Base-by-base conservation (phyloP, 2,888 invertebrate species). In the Chloromyia formosa region DNA sequence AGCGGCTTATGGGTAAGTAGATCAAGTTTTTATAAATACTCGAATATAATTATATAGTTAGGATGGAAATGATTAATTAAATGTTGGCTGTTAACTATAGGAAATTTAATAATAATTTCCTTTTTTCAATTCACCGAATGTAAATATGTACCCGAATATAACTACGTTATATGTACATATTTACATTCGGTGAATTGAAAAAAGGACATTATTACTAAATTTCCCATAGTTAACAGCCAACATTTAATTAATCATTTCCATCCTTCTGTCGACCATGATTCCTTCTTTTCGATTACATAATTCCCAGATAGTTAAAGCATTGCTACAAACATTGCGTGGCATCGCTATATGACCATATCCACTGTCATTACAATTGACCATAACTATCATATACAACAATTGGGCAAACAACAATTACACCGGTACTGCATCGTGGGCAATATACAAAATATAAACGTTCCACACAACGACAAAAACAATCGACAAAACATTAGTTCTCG, bases 1-100 rank as follows among this genome's bases (percentile, higher is more conserved):
- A 81, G 94, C 95, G 79, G 95, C 95, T 83, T 95, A 95, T 87
- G 95, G 95, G 95, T 95, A 90, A 92, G 94, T 92, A 27, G 14
- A 53, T 56, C 14, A 7, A 35, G 2, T 35, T 35, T 35, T 7
- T 7, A 35, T 35, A 7, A 35, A 35, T 4, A 35, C 27, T 35
- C 27, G 27, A 35, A 4, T 35, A 1, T 58, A 58, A 18, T n/a
- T n/a, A n/a, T n/a, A n/a, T n/a, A n/a, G n/a, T n/a, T 20, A 5
- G 16, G 12, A 49, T n/a, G 49, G 49, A 49, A n/a, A 49, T 58
- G 20, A 58, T 58, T 58, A 58, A 22, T 12, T 10, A 58, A 18
- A 58, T 10, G 3, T 58, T 1, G 12, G 16, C 12, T 49, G 49
- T 49, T 49, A 10, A 49, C 2, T 3, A n/a, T 49, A 49, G 16